Conservation (phyloP, 1,140 invertebrate species). For the Meloidogyne hapla region DNA sequence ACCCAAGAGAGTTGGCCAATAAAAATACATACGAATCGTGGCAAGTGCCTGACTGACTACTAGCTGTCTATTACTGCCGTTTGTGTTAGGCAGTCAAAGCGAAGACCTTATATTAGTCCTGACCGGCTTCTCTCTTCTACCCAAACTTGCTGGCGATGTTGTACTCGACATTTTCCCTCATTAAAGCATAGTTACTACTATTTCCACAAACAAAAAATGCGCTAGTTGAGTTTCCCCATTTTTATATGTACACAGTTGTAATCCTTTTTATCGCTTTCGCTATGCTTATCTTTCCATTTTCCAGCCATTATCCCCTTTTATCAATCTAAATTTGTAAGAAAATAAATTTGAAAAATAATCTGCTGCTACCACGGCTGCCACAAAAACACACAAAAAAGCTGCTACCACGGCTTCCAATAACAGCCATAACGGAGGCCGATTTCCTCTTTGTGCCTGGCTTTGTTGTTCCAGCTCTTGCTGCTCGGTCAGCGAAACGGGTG, state of each 20-base stretch:
- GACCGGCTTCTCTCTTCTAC: background rate
- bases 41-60: background rate
- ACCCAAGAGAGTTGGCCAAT: background rate
- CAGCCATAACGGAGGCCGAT: conserved; percentile 2
- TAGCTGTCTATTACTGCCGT: background rate
- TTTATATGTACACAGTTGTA: background rate
- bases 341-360: no score
- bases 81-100: background rate
- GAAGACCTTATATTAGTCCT: background rate
- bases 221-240: background rate
- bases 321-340: no score
- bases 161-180: background rate
- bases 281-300: background rate
- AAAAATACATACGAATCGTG: background rate
- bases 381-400: background rate
- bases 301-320: background rate
- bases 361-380: no score
- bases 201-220: background rate
- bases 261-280: background rate
- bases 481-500: background rate
- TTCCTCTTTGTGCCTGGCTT: conserved; percentile 25
- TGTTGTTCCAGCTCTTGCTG: conserved; percentile 23
- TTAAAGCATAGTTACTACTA: background rate
- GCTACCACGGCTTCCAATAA: conserved; percentile 14
- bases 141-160: background rate